phyloP scores from a whole-genome alignment of 1,140 invertebrate genomes.

The Dendrolimus punctatus region DNA sequence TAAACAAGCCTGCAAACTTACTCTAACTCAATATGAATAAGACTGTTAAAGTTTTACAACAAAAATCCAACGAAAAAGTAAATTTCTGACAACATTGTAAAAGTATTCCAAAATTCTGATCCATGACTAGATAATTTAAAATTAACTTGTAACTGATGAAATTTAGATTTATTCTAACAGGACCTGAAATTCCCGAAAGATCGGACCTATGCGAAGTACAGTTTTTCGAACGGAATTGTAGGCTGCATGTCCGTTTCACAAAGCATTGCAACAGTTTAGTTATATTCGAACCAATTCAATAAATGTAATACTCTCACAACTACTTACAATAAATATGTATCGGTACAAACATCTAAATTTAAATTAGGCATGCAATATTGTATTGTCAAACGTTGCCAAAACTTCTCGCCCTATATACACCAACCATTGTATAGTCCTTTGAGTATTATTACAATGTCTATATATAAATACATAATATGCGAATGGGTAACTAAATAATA shows the following conservation, averaged over 20 bases:
- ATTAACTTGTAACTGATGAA: constrained; percentile 2
- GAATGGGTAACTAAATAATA: constrained; percentile 27
- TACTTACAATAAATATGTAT: not conserved
- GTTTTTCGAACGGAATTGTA: too few relatives aligned
- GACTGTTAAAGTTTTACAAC: constrained; percentile 13
- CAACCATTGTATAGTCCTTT: constrained; percentile 24
- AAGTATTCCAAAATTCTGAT: constrained; percentile 35
- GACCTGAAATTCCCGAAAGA: too few relatives aligned
- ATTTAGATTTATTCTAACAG: too few relatives aligned
- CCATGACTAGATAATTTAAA: constrained; percentile 44
- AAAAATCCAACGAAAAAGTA: constrained; percentile 11
- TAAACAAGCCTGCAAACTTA: too few relatives aligned
- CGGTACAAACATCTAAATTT: constrained; percentile 23
- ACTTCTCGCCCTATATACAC: constrained; percentile 58
- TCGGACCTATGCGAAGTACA: too few relatives aligned
- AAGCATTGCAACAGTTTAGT: too few relatives aligned
- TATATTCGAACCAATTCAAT: not conserved
- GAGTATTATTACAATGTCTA: constrained; percentile 13
- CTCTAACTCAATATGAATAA: constrained; percentile 4
- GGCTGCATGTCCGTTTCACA: too few relatives aligned
- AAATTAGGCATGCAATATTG: constrained; percentile 56
- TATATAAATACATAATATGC: constrained; percentile 15
- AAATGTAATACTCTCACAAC: not conserved
- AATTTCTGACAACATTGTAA: constrained; percentile 22
- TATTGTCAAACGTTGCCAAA: constrained; percentile 65